phyloP scores from a whole-genome alignment of 1,140 invertebrate species.

The Zaprionus davidi region DNA sequence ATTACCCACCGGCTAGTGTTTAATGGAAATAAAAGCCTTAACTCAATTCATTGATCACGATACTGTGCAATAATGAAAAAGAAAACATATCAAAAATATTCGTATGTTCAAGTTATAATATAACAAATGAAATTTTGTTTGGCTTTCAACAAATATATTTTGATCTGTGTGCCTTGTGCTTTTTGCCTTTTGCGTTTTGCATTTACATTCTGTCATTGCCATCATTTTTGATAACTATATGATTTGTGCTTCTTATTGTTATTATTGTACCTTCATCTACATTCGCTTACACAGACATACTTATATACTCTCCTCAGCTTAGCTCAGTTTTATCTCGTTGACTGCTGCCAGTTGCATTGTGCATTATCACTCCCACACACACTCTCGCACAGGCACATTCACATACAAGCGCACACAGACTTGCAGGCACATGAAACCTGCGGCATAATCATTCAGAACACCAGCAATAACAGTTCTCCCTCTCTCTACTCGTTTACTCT shows the following conservation, averaged over 20 bases:
- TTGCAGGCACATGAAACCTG: constrained; percentile 25
- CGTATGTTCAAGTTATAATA: constrained; percentile 3
- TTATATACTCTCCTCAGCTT: constrained; percentile 8
- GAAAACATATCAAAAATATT: constrained; percentile 9
- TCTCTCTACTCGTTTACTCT: neutral
- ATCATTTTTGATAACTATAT: constrained; percentile 35
- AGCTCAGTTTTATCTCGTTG: constrained; percentile 46
- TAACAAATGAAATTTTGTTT: constrained; percentile 1
- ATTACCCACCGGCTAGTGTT: neutral
- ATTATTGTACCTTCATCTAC: constrained; percentile 21
- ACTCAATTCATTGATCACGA: constrained; percentile 14
- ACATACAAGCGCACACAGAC: constrained; percentile 3
- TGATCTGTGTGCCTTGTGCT: constrained; percentile 1
- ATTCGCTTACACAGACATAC: neutral
- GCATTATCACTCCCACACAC: constrained; percentile 53
- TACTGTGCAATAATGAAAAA: constrained; percentile 10
- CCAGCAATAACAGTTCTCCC: constrained; percentile 32
- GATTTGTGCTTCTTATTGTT: constrained; percentile 48
- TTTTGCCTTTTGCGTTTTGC: constrained; percentile 25
- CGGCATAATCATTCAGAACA: constrained; percentile 44
- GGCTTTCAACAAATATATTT: neutral
- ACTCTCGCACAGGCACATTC: constrained; percentile 9
- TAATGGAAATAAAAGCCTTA: neutral
- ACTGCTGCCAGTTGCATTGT: constrained; percentile 36
- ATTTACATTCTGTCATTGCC: constrained; percentile 35